These are phyloP conservation scores for Chondrosia reniformis DNA, from an alignment of 37 sponge, comb jelly and placozoan genomes.

Conservation along the genomic window DNA sequence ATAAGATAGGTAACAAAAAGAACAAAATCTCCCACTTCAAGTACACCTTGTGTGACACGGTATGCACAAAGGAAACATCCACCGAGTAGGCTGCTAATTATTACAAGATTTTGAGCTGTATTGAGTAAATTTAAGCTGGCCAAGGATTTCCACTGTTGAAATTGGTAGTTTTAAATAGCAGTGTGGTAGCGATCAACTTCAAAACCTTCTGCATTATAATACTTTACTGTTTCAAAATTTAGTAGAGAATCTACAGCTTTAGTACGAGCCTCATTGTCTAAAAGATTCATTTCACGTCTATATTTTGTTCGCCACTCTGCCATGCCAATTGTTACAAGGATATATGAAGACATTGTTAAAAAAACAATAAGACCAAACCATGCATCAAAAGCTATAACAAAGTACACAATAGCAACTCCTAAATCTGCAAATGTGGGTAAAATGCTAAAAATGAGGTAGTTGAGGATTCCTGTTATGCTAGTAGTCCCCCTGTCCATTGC, in stretches of 20 bases:
- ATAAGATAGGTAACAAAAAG: slow-evolving; percentile 94
- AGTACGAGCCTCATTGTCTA: slow-evolving; percentile 76
- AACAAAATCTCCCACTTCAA: slow-evolving; percentile 94
- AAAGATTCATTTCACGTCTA: slow-evolving; percentile 90
- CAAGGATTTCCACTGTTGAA: slow-evolving; percentile 71
- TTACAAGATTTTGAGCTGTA: slow-evolving; percentile 80
- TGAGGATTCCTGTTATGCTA: slow-evolving; percentile 87
- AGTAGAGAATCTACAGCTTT: slow-evolving; percentile 94
- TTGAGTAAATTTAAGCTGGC: slow-evolving; percentile 74
- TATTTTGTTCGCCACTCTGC: slow-evolving; percentile 96
- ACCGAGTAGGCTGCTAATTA: slow-evolving; percentile 70
- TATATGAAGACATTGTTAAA: slow-evolving; percentile 80
- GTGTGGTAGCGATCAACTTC: slow-evolving; percentile 75
- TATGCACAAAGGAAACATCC: slow-evolving; percentile 93
- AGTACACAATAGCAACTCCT: slow-evolving; percentile 91
- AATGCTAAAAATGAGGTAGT: slow-evolving; percentile 92
- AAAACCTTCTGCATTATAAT: slow-evolving; percentile 88
- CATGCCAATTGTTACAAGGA: slow-evolving; percentile 85
- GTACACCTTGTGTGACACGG: slow-evolving; percentile 70
- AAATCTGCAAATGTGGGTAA: slow-evolving; percentile 90
- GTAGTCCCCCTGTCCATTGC: slow-evolving; percentile 91
- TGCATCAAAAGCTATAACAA: slow-evolving; percentile 90
- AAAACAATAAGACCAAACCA: slow-evolving; percentile 99
- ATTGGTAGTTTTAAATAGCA: slow-evolving; percentile 70
- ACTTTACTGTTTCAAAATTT: slow-evolving; percentile 99